Base-by-base conservation (phyloP, 1,140 invertebrate genomes). In the Ruditapes philippinarum region DNA sequence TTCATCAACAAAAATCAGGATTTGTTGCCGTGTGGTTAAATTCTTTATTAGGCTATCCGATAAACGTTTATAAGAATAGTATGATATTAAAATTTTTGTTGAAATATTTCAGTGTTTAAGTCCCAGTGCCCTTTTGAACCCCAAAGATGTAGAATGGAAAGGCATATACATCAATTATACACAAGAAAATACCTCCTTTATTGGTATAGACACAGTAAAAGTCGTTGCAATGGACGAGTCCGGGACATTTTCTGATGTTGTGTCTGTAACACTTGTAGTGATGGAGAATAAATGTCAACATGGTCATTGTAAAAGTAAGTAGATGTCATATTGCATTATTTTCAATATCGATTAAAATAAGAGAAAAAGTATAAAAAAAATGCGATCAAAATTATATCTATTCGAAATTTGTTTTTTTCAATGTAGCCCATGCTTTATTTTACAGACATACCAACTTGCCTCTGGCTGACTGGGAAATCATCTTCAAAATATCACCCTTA, bases 261-360 rank as follows among this genome's bases (percentile, higher is more conserved):
- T 86, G 11, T 60, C 70, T 19, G 28, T 86, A 7, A 42, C 25
- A 0, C 9, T 86, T 4, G 49, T 45, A 17, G 17, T 86, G 4
- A 60, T 86, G 70, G 68, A 51, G 12, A 78, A 62, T 38, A 76
- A 60, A 60, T 86, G 84, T 42, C 11, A 28, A 62, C 74, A 84
- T 70, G 84, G 84, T 33, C 0, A 17, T 5, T 86, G 84, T 14
- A 40, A 62, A 28, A 86, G 84, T 78, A 78, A 76, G 84, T 45
- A 57, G 19, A n/a, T 45, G n/a, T n/a, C n/a, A n/a, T n/a, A n/a
- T n/a, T n/a, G 45, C 19, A 49, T 49, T 49, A 11, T 49, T 17
- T 49, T 7, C 17, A 11, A 49, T 49, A 49, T 17, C 45, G 45
- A 11, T 11, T 17, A 49, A 11, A 17, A 49, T 7, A 49, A 7